Base-by-base conservation (phyloP, 2,888 invertebrate species). In the Archips crataeganus region DNA sequence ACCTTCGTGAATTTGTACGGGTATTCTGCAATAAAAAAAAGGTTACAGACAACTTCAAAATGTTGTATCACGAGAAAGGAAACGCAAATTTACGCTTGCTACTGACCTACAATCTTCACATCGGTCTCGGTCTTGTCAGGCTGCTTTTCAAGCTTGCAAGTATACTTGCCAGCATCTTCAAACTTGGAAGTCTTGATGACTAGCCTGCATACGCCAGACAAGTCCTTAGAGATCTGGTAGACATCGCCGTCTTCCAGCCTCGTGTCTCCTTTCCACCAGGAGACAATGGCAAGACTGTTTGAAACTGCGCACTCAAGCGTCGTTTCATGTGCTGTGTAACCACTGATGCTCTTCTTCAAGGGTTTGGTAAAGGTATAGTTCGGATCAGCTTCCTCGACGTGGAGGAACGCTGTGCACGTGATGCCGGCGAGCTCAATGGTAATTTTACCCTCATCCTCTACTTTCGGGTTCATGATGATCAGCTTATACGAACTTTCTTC, bases 391-490 rank as follows among this genome's bases (percentile, higher is more conserved):
- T 99, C 99, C 85, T 99, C 99, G 34, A 99, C 99, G 92, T 97
- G 98, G 71, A 99, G 96, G 94, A 98, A 98, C 62, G 97, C 99
- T 32, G 98, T 97, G 80, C 97, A 98, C 70, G 97, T 96, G 65
- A 98, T 96, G 70, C 99, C 98, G 82, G 98, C 97, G 81, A 99
- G 98, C 94, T 99, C 99, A 83, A 99, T 97, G 0, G 98, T 98
- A 87, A 99, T 99, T 95, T 99, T 99, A 82, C 99, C 99, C 79
- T 98, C 98, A 89, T 99, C 99, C 82, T 99, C 99, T 51, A 98
- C 98, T 93, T 98, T 98, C 0, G 99, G 99, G 83, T 96, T 96
- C 88, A 96, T 96, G 83, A 99, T 98, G 79, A 98, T 97, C 78
- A 99, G 95, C 84, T 97, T 97, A 90, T 99, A 99, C 0, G 97